Percentiles rank a stretch among this genome's conserved stretches.
These are phyloP conservation scores for Sarcophaga carnaria DNA, from an alignment of 2,888 invertebrate species.

Conservation along the genomic window DNA sequence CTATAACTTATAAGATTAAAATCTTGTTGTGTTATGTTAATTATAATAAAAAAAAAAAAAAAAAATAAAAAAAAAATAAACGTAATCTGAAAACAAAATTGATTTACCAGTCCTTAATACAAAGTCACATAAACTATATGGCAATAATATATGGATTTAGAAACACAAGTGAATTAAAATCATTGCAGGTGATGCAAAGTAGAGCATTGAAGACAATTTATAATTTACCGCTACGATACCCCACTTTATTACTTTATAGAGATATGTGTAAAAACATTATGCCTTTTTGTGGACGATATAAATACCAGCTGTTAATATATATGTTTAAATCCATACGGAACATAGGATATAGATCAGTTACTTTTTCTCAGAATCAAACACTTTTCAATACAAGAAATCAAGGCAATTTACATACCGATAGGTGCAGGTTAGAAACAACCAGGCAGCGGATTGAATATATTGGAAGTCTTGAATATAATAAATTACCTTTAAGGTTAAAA, in stretches of 20 bases:
- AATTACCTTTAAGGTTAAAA: conserved; percentile 6
- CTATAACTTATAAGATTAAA: too few relatives aligned
- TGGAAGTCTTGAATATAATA: conserved; percentile 7
- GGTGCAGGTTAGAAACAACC: conserved; percentile 1
- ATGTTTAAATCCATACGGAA: background rate
- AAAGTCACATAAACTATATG: background rate
- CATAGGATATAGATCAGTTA: background rate
- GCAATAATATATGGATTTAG: background rate
- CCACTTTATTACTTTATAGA: background rate
- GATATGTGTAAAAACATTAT: background rate
- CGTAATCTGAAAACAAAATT: background rate
- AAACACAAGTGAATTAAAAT: background rate
- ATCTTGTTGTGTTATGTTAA: too few relatives aligned
- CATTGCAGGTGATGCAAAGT: background rate
- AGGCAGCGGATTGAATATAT: conserved; percentile 1
- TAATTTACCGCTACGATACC: background rate
- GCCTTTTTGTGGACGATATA: background rate
- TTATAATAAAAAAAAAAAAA: too few relatives aligned
- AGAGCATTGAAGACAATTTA: background rate
- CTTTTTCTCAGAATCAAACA: background rate
- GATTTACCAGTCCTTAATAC: background rate
- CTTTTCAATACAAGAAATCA: background rate
- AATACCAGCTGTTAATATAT: background rate
- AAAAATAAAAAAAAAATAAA: too few relatives aligned
- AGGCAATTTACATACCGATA: background rate